Evolutionary conservation across 2,113 vertebrate species (phyloP).

Genomic region (Thymallus thymallus): DNA sequence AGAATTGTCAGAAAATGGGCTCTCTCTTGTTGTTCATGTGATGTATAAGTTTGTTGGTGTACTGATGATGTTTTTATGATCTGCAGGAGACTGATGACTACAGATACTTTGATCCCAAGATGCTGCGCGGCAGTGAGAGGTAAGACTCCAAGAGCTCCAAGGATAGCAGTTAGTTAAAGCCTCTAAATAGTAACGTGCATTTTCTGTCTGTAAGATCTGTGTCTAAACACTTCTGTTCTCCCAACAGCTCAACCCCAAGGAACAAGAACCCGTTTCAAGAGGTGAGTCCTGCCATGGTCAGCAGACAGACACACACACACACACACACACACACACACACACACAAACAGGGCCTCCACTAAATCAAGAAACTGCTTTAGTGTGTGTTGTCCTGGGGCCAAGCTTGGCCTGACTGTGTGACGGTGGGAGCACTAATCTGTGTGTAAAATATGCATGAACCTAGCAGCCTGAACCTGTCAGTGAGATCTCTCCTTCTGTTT

Average conservation of each 20-base stretch:
- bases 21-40: neutral
- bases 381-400: neutral
- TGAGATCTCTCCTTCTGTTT: conserved; percentile 21
- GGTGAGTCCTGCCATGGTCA: conserved; percentile 71
- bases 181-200: neutral
- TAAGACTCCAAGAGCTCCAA: conserved; percentile 47
- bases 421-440: neutral
- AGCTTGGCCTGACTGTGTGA: neutral
- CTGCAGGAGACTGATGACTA: conserved; percentile 95
- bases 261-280: conserved; percentile 99
- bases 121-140: conserved; percentile 96
- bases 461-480: neutral
- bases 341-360: neutral
- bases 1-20: neutral
- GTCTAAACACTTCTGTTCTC: conserved; percentile 25
- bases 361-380: no score
- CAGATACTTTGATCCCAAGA: conserved; percentile 97
- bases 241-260: conserved; percentile 90
- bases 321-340: neutral
- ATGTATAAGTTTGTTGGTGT: conserved; percentile 16
- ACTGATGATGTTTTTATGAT: conserved; percentile 20
- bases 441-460: neutral
- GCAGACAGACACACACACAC: neutral
- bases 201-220: neutral
- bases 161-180: no score